Evolutionary conservation across 1,140 invertebrate species (phyloP).

Genomic region (Leptinotarsa defecta): DNA sequence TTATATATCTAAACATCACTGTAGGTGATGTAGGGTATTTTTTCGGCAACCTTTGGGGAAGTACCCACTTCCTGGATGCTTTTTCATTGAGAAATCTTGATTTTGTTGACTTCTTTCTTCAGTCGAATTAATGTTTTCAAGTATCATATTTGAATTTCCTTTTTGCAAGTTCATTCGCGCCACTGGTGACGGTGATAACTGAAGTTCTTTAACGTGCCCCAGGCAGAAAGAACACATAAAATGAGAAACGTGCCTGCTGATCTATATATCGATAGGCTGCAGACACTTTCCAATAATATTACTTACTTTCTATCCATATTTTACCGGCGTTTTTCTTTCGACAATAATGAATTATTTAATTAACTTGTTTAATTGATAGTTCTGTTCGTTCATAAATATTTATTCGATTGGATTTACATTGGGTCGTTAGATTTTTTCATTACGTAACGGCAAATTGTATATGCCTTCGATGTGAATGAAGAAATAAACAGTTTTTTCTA

Average conservation of each 20-base stretch:
- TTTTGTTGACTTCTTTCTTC: too few species aligned
- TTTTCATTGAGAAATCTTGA: too few species aligned
- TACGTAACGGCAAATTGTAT: neutral
- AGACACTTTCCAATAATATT: slow-evolving; percentile 16
- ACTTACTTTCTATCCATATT: slow-evolving; percentile 15
- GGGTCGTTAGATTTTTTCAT: neutral
- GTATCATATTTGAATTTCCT: too few species aligned
- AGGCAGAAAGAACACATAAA: neutral
- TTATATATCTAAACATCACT: too few species aligned
- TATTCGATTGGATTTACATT: neutral
- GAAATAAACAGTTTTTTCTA: too few species aligned
- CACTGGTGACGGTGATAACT: too few species aligned
- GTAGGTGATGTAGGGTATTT: too few species aligned
- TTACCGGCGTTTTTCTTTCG: neutral
- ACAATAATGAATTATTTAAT: slow-evolving; percentile 15
- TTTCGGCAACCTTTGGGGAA: too few species aligned
- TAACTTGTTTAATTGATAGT: slow-evolving; percentile 10
- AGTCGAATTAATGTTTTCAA: too few species aligned
- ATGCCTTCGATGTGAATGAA: neutral
- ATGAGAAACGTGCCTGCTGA: slow-evolving; percentile 1
- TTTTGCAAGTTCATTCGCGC: too few species aligned
- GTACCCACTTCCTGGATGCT: too few species aligned
- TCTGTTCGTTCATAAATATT: neutral
- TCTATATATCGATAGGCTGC: slow-evolving; percentile 16
- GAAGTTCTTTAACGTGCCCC: too few species aligned